phyloP scores from a whole-genome alignment of 2,888 invertebrate species.

The Meta bourneti region DNA sequence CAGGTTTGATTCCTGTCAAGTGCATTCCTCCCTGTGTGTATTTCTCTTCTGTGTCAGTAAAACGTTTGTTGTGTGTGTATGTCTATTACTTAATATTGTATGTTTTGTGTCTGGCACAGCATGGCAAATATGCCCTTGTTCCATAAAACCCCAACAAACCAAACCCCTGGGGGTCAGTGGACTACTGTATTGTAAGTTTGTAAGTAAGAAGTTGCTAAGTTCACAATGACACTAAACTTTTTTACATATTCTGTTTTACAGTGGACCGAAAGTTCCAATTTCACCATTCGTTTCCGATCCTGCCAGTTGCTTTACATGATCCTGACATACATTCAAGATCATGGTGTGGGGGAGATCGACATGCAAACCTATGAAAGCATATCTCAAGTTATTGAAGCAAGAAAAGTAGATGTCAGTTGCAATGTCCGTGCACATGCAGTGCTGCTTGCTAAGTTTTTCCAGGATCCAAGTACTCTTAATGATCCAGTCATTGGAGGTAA shows the following conservation, averaged over 20 bases:
- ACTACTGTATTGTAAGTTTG: not conserved
- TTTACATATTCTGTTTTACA: not conserved
- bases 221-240: too few species aligned
- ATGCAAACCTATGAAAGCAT: conserved; percentile 46
- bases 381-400: conserved; percentile 45
- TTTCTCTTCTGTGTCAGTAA: too few species aligned
- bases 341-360: conserved; percentile 62
- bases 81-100: too few species aligned
- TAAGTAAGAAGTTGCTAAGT: not conserved
- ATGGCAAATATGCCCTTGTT: too few species aligned
- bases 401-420: conserved; percentile 56
- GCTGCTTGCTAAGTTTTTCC: conserved; percentile 66
- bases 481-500: conserved; percentile 67
- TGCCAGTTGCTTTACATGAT: conserved; percentile 59
- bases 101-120: too few species aligned
- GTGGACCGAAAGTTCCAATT: conserved; percentile 52
- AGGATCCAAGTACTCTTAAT: conserved; percentile 61
- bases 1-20: too few species aligned
- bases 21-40: too few species aligned
- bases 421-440: conserved; percentile 65
- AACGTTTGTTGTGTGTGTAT: too few species aligned
- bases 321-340: conserved; percentile 58
- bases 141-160: too few species aligned
- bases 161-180: too few species aligned
- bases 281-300: conserved; percentile 51